Evolutionary conservation across 1,140 invertebrate genomes (phyloP).

Genomic region (Zeugodacus cucurbitae): DNA sequence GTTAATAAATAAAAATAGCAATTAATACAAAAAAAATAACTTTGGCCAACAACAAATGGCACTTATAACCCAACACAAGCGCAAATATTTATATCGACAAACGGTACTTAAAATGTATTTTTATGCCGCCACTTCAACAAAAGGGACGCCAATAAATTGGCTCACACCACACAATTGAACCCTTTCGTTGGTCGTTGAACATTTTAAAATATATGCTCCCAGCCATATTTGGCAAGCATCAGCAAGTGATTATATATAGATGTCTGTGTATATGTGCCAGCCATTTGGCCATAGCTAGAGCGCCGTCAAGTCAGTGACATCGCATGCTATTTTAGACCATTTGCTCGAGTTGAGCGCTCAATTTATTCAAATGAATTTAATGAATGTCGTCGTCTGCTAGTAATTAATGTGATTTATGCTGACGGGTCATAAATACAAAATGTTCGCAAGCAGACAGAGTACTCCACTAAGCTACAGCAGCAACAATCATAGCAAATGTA

Average conservation of each 20-base stretch:
- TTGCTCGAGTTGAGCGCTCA: conserved; percentile 17
- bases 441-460: neutral
- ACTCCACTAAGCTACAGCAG: neutral
- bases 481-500: neutral
- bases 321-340: neutral
- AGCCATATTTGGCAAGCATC: neutral
- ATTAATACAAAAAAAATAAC: no score
- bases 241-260: neutral
- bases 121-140: neutral
- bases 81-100: neutral
- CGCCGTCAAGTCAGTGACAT: neutral
- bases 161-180: neutral
- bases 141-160: neutral
- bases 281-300: neutral
- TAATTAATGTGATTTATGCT: conserved; percentile 42
- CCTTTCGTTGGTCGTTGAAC: neutral
- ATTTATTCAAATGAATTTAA: conserved; percentile 42
- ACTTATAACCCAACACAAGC: no score
- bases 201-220: neutral
- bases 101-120: neutral
- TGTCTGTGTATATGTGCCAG: neutral
- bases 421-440: conserved; percentile 40
- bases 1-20: no score
- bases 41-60: no score
- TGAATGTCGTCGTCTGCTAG: conserved; percentile 36